Base-by-base conservation (phyloP, 2,888 invertebrate species). In the Orthosia cruda region DNA sequence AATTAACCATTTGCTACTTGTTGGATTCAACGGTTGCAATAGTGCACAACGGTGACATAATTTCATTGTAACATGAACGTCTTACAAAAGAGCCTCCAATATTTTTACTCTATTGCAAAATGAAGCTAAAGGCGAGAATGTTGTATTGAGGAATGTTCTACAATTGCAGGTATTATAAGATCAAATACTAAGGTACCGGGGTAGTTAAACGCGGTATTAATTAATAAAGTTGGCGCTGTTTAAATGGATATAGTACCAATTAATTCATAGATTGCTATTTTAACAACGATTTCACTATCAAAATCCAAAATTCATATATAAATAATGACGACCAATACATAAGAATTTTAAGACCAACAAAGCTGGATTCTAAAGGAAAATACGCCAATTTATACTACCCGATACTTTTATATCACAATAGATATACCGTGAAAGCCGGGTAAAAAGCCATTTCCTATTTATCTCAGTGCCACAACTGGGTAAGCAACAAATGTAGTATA, bases 391-490 rank as follows among this genome's bases (percentile, higher is more conserved):
- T 72, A 68, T 82, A 74, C 40, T 47, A 54, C 20, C 57, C 47
- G 66, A 78, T 77, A 70, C 50, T 72, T 75, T 74, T 66, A 71
- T 79, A 80, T 63, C 58, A 80, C 84, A 70, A 77, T 73, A 82
- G 72, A 64, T 77, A 77, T 84, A 76, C 67, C 68, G 58, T 76
- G 77, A 70, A 81, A 79, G 74, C 75, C 71, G 71, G 80, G 80
- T 83, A 84, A 86, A 89, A 89, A 87, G 85, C 83, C 76, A 86
- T 88, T 86, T 84, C 84, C 88, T 88, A 87, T 90, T 87, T 88
- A 89, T 88, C 88, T 87, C 84, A 82, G 83, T 84, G 81, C 84
- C 80, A 62, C 83, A 80, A 84, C 81, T 77, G 83, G 81, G 74
- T 82, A 76, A 83, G 82, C 86, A 87, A 85, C 87, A 86, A 87